Percentiles rank a stretch among this genome's conserved stretches.
phyloP scores from a whole-genome alignment of 2,888 invertebrate species.

The Drosophila sordidula region DNA sequence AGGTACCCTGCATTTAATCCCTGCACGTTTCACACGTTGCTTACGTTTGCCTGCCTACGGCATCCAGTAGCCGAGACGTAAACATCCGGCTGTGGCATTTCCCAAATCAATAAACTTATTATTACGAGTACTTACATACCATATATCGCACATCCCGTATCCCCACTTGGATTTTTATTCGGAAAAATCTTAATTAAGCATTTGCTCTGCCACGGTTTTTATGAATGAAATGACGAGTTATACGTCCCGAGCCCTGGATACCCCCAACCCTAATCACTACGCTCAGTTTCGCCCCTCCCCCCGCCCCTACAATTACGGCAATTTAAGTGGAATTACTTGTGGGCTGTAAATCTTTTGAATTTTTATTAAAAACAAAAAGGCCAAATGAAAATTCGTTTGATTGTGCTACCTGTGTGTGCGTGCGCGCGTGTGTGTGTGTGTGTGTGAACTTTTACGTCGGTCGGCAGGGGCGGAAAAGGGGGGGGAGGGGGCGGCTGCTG shows the following conservation, averaged over 20 bases:
- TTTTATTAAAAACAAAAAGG: slow-evolving; percentile 76
- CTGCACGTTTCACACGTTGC: slow-evolving; percentile 70
- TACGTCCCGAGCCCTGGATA: neutral
- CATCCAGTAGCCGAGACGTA: slow-evolving; percentile 53
- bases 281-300: slow-evolving; percentile 1
- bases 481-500: slow-evolving; percentile 3
- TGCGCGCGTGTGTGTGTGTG: slow-evolving; percentile 8
- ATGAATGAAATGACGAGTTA: slow-evolving; percentile 63
- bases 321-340: slow-evolving; percentile 78
- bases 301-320: slow-evolving; percentile 48
- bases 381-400: slow-evolving; percentile 69
- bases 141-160: slow-evolving; percentile 33
- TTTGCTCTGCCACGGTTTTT: slow-evolving; percentile 52
- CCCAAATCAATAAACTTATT: slow-evolving; percentile 78
- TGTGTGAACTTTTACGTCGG: slow-evolving; percentile 11
- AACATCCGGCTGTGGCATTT: slow-evolving; percentile 75
- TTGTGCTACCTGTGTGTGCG: slow-evolving; percentile 50
- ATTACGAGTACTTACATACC: slow-evolving; percentile 44
- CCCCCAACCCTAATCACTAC: neutral
- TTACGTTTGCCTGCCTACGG: slow-evolving; percentile 34
- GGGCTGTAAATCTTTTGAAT: slow-evolving; percentile 75
- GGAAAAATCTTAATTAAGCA: slow-evolving; percentile 75
- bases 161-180: slow-evolving; percentile 56
- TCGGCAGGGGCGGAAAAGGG: neutral
- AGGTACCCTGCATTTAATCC: slow-evolving; percentile 49